Conservation (phyloP, 2,113 vertebrate species). For the Cyprinus carpio region DNA sequence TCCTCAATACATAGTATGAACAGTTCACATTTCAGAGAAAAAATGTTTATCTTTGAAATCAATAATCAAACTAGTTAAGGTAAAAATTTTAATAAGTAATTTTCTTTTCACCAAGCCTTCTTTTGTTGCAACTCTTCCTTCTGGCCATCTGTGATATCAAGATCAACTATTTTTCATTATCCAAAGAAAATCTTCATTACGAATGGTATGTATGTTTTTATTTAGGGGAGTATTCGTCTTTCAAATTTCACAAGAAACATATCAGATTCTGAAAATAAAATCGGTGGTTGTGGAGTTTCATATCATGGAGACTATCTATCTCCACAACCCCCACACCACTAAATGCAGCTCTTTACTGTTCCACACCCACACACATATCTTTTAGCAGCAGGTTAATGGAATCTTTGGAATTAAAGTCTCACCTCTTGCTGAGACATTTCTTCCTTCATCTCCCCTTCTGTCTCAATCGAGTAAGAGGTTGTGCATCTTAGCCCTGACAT, state of each 20-base stretch:
- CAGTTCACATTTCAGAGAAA: no score
- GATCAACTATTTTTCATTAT: background rate
- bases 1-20: no score
- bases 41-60: no score
- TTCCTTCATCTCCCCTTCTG: constrained; percentile 52
- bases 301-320: background rate
- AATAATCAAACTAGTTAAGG: no score
- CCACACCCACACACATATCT: constrained; percentile 1
- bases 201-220: no score
- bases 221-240: background rate
- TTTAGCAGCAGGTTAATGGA: constrained; percentile 49
- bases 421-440: constrained; percentile 43
- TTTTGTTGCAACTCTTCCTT: background rate
- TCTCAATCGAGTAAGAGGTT: constrained; percentile 51
- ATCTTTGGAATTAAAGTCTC: constrained; percentile 48
- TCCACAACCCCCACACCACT: background rate
- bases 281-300: background rate
- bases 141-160: background rate
- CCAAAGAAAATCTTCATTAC: no score
- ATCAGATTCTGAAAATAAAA: background rate
- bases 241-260: background rate
- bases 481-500: constrained; percentile 52
- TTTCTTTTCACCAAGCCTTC: background rate
- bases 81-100: background rate
- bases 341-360: constrained; percentile 2